Evolutionary conservation across 2,888 invertebrate species (phyloP), one percentile per base, ranked within the genome.

Genomic region (Flexamia atlantica): DNA sequence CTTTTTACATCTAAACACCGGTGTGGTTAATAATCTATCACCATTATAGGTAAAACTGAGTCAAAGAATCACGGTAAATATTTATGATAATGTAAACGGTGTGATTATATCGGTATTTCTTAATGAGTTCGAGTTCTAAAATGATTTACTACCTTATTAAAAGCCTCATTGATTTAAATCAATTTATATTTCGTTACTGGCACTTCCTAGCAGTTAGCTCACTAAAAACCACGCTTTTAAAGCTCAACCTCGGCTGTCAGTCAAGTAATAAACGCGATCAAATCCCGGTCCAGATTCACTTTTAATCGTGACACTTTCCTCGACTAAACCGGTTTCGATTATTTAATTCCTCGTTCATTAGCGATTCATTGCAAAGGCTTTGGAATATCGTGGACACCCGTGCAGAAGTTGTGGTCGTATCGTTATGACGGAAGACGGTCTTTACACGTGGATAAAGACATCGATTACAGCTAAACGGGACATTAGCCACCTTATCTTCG

Each of bases 401-500:
- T 46, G 17, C 2, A 14, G 46, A 17, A 46, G 2, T 46, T 14
- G 46, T 17, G 14, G 14, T 17, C 12, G 14, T 14, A 46, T 46
- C 17, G 14, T 9, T 46, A 17, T 46, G 12, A 46, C 14, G 7
- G 14, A 46, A 46, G 46, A 17, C 7, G 46, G 14, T 46, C 4
- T 46, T 46, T 46, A 46, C 53, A 23, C 3, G 23, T 7, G 53
- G 14, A 53, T 53, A 53, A 53, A 53, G 53, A 23, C 53, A 53
- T 53, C 53, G 7, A 20, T 53, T 53, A 53, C 20, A 23, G 53
- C 23, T 14, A 53, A 53, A 23, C 20, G 3, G 53, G 23, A 23
- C 53, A 53, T 53, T 53, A 53, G 23, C 53, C 53, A 20, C 20
- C 53, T 20, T 53, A 53, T 53, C 53, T 53, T 23, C 53, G 7